Percentiles rank a stretch among this genome's conserved stretches.
phyloP scores from a whole-genome alignment of 2,888 invertebrate genomes.

The Eupithecia exiguata region DNA sequence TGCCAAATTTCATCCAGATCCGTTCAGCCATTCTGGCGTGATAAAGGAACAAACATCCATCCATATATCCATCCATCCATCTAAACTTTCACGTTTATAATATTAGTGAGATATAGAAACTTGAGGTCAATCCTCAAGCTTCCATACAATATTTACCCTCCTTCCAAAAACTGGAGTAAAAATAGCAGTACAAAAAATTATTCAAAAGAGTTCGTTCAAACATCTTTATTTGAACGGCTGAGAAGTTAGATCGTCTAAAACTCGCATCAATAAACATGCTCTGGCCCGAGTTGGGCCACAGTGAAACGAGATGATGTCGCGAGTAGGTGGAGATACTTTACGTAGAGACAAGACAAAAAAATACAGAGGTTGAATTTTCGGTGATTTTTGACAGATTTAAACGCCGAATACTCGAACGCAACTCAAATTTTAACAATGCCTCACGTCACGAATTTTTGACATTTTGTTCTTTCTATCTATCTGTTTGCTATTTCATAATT shows the following conservation, averaged over 20 bases:
- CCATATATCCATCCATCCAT: too few relatives aligned
- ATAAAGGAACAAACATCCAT: too few relatives aligned
- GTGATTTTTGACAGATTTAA: not conserved
- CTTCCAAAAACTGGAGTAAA: not conserved
- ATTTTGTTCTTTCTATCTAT: too few relatives aligned
- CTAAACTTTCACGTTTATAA: too few relatives aligned
- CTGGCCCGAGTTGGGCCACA: slow-evolving; percentile 8
- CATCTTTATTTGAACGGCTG: slow-evolving; percentile 36
- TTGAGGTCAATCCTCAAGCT: not conserved
- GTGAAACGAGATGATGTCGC: not conserved
- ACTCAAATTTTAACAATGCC: too few relatives aligned
- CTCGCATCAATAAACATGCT: slow-evolving; percentile 34
- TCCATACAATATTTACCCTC: not conserved
- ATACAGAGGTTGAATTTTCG: not conserved
- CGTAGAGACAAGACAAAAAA: not conserved
- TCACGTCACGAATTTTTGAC: too few relatives aligned
- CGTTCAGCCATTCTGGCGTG: too few relatives aligned
- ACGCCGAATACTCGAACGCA: too few relatives aligned
- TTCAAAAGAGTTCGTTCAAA: slow-evolving; percentile 15
- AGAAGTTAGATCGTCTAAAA: slow-evolving; percentile 35
- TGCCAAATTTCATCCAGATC: too few relatives aligned
- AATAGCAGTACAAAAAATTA: not conserved
- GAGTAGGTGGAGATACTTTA: not conserved
- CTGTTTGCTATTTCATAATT: too few relatives aligned
- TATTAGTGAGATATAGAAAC: too few relatives aligned